Percentiles rank a stretch among this genome's conserved stretches.
phyloP scores from a whole-genome alignment of 1,140 invertebrate genomes.

The Procambarus clarkii region DNA sequence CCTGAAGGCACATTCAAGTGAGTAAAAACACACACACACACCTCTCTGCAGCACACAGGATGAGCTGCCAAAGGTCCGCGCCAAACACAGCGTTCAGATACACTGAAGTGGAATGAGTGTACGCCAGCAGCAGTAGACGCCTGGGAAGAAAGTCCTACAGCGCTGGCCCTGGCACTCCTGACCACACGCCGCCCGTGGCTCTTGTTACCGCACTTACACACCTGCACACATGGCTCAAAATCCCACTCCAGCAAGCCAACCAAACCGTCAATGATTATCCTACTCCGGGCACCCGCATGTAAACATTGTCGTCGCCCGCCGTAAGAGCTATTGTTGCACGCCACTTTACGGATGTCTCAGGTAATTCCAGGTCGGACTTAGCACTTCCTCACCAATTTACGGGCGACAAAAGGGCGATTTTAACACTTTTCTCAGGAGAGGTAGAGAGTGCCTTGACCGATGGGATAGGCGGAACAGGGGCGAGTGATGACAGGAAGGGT shows the following conservation, averaged over 20 bases:
- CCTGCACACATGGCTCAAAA: no score
- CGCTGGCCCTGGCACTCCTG: background rate
- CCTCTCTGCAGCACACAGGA: background rate
- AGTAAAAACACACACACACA: background rate
- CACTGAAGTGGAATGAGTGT: background rate
- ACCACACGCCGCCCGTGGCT: background rate
- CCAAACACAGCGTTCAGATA: background rate
- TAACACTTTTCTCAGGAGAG: no score
- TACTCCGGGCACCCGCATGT: background rate
- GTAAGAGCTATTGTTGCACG: background rate
- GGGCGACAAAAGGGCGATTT: no score
- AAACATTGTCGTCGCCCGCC: background rate
- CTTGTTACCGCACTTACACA: background rate
- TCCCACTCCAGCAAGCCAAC: no score
- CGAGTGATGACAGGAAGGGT: background rate
- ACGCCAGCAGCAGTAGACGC: no score
- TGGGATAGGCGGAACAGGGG: background rate
- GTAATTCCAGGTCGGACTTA: no score
- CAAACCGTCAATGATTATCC: background rate
- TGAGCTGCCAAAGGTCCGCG: background rate
- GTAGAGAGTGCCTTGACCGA: background rate
- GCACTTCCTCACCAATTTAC: no score
- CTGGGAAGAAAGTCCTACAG: background rate
- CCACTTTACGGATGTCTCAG: no score
- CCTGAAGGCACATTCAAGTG: no score